Base-by-base conservation (phyloP, 2,113 vertebrate species). In the Benthochromis sp. region DNA sequence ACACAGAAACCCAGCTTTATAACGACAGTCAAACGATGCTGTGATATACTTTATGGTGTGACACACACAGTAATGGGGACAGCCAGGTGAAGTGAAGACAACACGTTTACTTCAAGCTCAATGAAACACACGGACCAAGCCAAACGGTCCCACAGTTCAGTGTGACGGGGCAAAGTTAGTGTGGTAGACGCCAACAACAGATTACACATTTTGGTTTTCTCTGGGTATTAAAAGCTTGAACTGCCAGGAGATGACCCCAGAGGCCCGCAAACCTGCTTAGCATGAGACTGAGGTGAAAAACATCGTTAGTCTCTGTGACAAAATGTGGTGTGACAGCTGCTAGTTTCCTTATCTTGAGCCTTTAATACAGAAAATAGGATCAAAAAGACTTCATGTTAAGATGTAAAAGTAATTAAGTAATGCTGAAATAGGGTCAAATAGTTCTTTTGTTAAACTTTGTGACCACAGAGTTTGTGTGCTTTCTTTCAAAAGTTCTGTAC, bases 231-330 rank as follows among this genome's bases (percentile, higher is more conserved):
- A 76, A 76, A 76, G 1, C 29, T 66, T 12, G 31, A 66, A 13
- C 61, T 21, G 13, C 14, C 14, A 5, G 9, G 24, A 76, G 24
- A 76, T 8, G 14, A 29, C 40, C 14, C 16, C 71, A 29, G 40
- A 47, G 40, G 21, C 40, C 14, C 31, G 10, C 14, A 61, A 9
- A 61, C 27, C 16, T 63, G 59, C 31, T 63, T 2, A n/a, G 34
- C 34, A n/a, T 66, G 61, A 47, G 40, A 29, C 16, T 2, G 40
- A 45, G n/a, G n/a, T 43, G 36, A 71, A 71, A 71, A 14, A 24
- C 36, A 1, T 6, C 0, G 1, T 3, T 43, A 0, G 36, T 40
- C 19, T 38, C 19, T 40, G 36, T 63, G 34, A 40, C 63, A 21
- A 21, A 13, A 69, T 69, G 12, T 36, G 17, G 4, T 16, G 43